Base-by-base conservation (phyloP, 2,113 vertebrate genomes). In the Mesoclemmys tuberculata region DNA sequence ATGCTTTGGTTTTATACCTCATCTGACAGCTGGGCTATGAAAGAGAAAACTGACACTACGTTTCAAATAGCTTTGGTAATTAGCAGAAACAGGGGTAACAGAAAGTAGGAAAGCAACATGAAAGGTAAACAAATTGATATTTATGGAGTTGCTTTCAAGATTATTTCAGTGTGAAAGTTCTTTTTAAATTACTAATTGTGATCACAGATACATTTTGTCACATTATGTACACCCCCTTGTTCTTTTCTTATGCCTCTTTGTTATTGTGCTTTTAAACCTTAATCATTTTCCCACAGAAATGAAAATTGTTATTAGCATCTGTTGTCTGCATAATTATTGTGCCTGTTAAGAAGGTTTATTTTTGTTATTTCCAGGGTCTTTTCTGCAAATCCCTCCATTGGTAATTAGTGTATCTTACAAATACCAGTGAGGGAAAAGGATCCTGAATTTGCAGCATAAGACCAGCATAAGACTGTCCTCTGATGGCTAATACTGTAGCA, bases 241-340 rank as follows among this genome's bases (percentile, higher is more conserved):
- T 79, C 61, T 93, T 89, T 94, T 97, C 84, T 75, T 92, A 94
- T 0, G 22, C 61, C 52, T 93, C 93, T 93, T 93, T 92, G 61
- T 95, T 93, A 87, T 92, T 87, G 88, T 85, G 52, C 93, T 94
- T 95, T 95, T 82, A 95, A 97, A 93, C 51, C 81, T 95, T 94
- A 96, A 87, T 97, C 41, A 84, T 96, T 97, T 97, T 95, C n/a
- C 81, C 87, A 78, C 93, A 96, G 92, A 94, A 96, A 94, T 84
- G 13, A 93, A 92, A 96, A 92, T 95, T 84, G 52, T 95, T 97
- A 95, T 95, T 94, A 96, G 89, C 95, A 96, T 97, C 95, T 97
- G 96, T 96, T 96, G 88, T 80, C 85, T 96, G 90, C 79, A 56
- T 97, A 93, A 96, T 96, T 97, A 94, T 89, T 54, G 44, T 93